These are phyloP conservation scores for Saxidomus purpurata DNA, from an alignment of 1,140 invertebrate species.

Conservation along the genomic window DNA sequence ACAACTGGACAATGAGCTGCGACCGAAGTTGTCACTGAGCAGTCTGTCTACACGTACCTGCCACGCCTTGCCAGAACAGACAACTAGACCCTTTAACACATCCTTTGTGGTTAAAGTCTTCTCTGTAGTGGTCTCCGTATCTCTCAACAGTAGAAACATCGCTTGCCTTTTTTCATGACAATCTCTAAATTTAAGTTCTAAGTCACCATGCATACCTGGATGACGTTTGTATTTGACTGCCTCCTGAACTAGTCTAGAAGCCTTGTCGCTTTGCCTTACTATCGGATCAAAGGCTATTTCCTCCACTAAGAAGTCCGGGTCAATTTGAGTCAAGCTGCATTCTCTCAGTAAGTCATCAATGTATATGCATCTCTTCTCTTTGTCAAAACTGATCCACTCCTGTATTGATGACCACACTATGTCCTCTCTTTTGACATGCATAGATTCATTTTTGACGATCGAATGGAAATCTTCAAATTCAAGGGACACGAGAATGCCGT, in stretches of 20 bases:
- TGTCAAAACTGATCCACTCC: conserved; percentile 39
- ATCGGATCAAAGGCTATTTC: conserved; percentile 33
- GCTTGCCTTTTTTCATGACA: conserved; percentile 38
- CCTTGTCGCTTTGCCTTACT: conserved; percentile 27
- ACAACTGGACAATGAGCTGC: background rate
- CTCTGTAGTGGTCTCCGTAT: background rate
- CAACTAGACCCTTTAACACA: background rate
- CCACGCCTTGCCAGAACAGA: background rate
- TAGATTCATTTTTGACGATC: background rate
- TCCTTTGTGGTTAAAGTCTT: background rate
- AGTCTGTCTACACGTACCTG: background rate
- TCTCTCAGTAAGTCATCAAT: conserved; percentile 20
- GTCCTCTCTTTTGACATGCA: conserved; percentile 30
- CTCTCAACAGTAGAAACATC: background rate
- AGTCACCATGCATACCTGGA: conserved; percentile 36
- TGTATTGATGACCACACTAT: conserved; percentile 36
- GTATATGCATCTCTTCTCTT: background rate
- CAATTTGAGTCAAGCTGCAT: conserved; percentile 46
- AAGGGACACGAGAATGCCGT: conserved; percentile 7
- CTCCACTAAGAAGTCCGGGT: conserved; percentile 24
- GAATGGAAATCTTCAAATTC: conserved; percentile 26
- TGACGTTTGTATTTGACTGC: conserved; percentile 17
- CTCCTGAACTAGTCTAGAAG: conserved; percentile 33
- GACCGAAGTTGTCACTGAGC: background rate
- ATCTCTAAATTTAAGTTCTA: conserved; percentile 32